Base-by-base conservation (phyloP, 2,888 invertebrate species). In the Capitulum mitella region DNA sequence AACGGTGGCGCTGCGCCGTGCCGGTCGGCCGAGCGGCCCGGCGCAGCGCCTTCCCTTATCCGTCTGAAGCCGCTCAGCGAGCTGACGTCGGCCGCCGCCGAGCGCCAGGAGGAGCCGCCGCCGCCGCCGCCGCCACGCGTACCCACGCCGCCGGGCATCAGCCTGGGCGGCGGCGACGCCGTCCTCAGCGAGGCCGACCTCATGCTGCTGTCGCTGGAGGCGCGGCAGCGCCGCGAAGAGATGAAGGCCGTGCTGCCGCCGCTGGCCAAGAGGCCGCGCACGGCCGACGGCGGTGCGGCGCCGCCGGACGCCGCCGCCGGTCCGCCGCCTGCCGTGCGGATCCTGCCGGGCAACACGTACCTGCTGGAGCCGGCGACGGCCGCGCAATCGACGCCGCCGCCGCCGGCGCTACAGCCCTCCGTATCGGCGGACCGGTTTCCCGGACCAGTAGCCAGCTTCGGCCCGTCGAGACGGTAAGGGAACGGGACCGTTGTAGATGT, bases 71-170 rank as follows among this genome's bases (percentile, higher is more conserved):
- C 54, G n/a, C 61, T 77, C 29, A 64, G 54, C 34, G 75, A 61
- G 19, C 61, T 78, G 74, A 76, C 79, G 48, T 12, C 78, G 32
- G 40, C 78, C 16, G 46, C 40, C 16, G 34, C n/a, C n/a, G 32
- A 48, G 16, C 37, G 10, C 1, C 10, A 48, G 8, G 34, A n/a
- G 6, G 75, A 75, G 37, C 14, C 32, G n/a, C 32, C 46, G 54
- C 78, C 78, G n/a, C 51, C 79, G 43, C 34, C n/a, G 78, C 61
- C 77, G 58, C 78, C 54, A 40, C 64, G 78, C 14, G 29, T 61
- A 22, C 78, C 58, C 22, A 51, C 43, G 14, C 79, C 76, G 37
- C 79, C 79, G 29, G 80, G 80, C 78, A 81, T 79, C 79, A 70
- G 37, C 8, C 70, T 70, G 0, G 61, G 61, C 32, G 14, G 14